Evolutionary conservation across 2,113 vertebrate species (phyloP).

Genomic region (Chloroceryle aenea): DNA sequence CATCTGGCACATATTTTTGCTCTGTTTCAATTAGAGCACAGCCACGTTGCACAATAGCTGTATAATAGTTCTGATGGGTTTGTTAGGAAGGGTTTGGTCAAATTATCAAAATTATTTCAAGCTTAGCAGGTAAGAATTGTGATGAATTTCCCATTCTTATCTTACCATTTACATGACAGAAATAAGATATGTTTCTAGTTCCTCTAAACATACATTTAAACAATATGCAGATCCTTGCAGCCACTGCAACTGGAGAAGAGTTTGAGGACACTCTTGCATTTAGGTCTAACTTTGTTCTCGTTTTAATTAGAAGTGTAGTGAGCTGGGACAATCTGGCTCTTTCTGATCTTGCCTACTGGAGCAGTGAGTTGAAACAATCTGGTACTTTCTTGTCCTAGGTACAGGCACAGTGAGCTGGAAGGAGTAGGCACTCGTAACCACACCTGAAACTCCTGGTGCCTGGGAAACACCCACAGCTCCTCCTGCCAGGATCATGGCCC

Average conservation of each 20-base stretch:
- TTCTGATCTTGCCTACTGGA: not conserved
- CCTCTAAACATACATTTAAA: not conserved
- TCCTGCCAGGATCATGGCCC: not conserved
- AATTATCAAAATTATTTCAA: not conserved
- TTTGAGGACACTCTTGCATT: not conserved
- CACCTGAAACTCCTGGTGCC: not conserved
- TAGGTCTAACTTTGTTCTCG: not conserved
- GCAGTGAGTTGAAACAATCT: not conserved
- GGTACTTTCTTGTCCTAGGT: not conserved
- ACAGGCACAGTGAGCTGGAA: not conserved
- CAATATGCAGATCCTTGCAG: not conserved
- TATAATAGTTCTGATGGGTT: not conserved
- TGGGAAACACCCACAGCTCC: not conserved
- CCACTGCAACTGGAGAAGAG: not conserved
- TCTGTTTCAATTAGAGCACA: not conserved
- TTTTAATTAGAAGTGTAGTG: not conserved
- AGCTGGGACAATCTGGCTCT: not conserved
- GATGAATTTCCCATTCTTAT: not conserved
- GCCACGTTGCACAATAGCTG: not conserved
- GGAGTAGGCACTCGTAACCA: not conserved
- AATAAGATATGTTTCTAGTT: not conserved
- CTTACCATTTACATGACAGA: not conserved
- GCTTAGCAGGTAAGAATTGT: not conserved
- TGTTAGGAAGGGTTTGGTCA: not conserved
- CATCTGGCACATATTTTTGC: not conserved